Percentiles rank a stretch among this genome's conserved stretches.
Conservation (phyloP, 1,140 invertebrate genomes). For the Drosophila gunungcola region DNA sequence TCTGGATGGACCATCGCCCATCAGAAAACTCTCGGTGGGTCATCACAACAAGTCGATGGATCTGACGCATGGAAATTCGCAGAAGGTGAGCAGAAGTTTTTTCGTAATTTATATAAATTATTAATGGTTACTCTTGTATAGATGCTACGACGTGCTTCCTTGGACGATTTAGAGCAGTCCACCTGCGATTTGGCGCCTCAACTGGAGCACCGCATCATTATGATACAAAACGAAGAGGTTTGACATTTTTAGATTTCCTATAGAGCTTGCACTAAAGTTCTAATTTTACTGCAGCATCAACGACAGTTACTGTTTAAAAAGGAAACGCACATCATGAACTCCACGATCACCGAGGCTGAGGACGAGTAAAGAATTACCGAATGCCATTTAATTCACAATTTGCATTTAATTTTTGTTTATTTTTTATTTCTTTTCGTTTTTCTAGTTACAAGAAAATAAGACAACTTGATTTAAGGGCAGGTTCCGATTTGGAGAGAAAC, state of each 20-base stretch:
- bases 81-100: conserved; percentile 57
- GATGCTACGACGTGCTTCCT: conserved; percentile 88
- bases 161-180: conserved; percentile 91
- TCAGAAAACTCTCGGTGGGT: conserved; percentile 85
- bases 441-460: conserved; percentile 58
- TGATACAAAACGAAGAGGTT: conserved; percentile 89
- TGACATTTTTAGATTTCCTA: neutral
- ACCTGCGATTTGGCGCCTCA: conserved; percentile 91
- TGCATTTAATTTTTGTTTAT: conserved; percentile 63
- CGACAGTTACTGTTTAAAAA: conserved; percentile 77
- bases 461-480: conserved; percentile 50
- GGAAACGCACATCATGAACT: conserved; percentile 76
- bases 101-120: too few species aligned
- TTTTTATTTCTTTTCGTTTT: conserved; percentile 34
- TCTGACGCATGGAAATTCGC: conserved; percentile 66
- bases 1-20: conserved; percentile 88
- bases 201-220: conserved; percentile 91
- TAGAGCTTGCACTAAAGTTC: neutral
- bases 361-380: conserved; percentile 77
- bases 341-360: conserved; percentile 80
- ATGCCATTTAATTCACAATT: conserved; percentile 17
- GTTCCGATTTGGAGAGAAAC: conserved; percentile 52
- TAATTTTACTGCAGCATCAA: conserved; percentile 55
- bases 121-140: conserved; percentile 9
- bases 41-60: conserved; percentile 76